Evolutionary conservation across 2,888 invertebrate species (phyloP).

Genomic region (Ganaspis brasiliensis): DNA sequence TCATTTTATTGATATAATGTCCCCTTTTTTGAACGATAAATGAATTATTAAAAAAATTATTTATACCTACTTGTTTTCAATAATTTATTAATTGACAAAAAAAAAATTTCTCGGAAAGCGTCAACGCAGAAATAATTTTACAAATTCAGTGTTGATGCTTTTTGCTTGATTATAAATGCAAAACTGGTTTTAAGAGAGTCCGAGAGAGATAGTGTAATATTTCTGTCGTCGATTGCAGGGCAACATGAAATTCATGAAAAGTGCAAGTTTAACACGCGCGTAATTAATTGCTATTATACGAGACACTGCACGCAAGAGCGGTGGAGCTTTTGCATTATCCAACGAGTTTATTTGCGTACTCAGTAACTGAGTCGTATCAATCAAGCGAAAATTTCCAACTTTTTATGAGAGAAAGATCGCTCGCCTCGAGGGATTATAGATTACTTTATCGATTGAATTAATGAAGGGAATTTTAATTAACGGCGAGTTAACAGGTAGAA

Average conservation of each 20-base stretch:
- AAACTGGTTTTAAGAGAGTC: background rate
- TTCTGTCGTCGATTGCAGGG: constrained; percentile 10
- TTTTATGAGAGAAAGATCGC: constrained; percentile 29
- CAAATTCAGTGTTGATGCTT: no score
- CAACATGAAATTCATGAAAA: constrained; percentile 47
- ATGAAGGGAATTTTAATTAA: constrained; percentile 38
- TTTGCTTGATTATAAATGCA: background rate
- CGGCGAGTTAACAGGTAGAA: constrained; percentile 25
- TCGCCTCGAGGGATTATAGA: constrained; percentile 26
- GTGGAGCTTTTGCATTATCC: constrained; percentile 29
- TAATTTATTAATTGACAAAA: no score
- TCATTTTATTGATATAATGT: no score
- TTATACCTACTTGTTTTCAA: no score
- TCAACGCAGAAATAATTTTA: no score
- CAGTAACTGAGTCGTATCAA: constrained; percentile 18
- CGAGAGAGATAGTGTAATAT: constrained; percentile 1
- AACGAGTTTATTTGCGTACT: constrained; percentile 29
- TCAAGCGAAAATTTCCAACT: constrained; percentile 24
- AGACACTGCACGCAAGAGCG: constrained; percentile 11
- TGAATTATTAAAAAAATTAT: no score
- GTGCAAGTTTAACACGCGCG: constrained; percentile 33
- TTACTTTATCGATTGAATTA: constrained; percentile 36
- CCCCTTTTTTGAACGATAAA: no score
- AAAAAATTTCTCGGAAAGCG: no score
- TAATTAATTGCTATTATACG: constrained; percentile 50